Percentiles rank a stretch among this genome's conserved stretches.
phyloP scores from a whole-genome alignment of 2,888 invertebrate species.

The Koerneria pararmatus region DNA sequence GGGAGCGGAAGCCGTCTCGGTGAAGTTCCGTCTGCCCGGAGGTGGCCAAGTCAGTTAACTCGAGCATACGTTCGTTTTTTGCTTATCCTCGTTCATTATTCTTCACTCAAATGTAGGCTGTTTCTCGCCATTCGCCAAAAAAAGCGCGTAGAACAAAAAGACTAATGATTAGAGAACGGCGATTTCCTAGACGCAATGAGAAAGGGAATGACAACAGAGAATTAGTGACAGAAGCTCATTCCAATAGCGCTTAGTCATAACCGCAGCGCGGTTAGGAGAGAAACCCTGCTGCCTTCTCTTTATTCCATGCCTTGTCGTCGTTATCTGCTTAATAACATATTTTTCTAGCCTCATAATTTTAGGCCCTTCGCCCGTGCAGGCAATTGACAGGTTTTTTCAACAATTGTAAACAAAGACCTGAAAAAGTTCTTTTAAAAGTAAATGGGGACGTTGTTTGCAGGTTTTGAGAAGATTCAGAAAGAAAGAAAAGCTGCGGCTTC shows the following conservation, averaged over 20 bases:
- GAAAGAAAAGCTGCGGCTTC: constrained; percentile 33
- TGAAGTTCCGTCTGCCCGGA: constrained; percentile 50
- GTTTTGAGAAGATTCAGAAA: constrained; percentile 47
- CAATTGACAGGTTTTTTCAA: not conserved
- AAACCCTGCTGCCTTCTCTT: not conserved
- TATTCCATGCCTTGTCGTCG: not conserved
- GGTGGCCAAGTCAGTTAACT: constrained; percentile 34
- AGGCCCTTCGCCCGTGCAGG: too few species aligned
- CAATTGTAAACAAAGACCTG: not conserved
- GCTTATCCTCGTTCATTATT: not conserved
- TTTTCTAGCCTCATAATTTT: too few species aligned
- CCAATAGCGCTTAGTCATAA: too few species aligned
- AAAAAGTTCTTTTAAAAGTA: not conserved
- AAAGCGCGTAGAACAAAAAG: too few species aligned
- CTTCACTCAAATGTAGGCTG: too few species aligned
- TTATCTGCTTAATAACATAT: not conserved
- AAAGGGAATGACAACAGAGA: too few species aligned
- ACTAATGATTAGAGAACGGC: too few species aligned
- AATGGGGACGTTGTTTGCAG: constrained; percentile 25
- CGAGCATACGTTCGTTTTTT: not conserved
- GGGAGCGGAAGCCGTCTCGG: constrained; percentile 33
- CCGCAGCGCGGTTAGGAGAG: too few species aligned
- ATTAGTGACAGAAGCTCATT: too few species aligned
- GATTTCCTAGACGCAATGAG: too few species aligned
- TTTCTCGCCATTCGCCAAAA: too few species aligned